These are phyloP conservation scores for Syngnathoides biaculeatus DNA, from an alignment of 2,113 vertebrate genomes.

Conservation along the genomic window DNA sequence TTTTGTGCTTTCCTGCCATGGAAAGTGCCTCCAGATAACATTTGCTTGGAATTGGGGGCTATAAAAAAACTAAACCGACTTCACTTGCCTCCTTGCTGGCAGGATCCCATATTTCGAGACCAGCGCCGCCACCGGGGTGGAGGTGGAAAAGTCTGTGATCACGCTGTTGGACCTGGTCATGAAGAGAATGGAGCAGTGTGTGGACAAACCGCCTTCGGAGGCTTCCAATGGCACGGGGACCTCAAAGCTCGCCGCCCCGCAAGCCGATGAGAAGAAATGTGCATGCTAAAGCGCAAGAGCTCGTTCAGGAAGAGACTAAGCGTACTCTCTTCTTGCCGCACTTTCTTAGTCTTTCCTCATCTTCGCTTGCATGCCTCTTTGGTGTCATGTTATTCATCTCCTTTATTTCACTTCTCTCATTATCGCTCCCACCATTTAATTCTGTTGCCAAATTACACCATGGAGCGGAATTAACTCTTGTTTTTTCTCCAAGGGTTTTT, in stretches of 20 bases:
- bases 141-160: conserved; percentile 86
- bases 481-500: conserved; percentile 37
- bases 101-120: conserved; percentile 95
- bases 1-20: too few relatives aligned
- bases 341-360: conserved; percentile 10
- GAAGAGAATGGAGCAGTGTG: conserved; percentile 94
- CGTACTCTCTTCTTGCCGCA: conserved; percentile 20
- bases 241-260: conserved; percentile 71
- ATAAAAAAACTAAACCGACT: background rate
- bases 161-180: conserved; percentile 93
- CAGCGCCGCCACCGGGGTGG: conserved; percentile 85
- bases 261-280: conserved; percentile 80
- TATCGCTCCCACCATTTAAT: background rate
- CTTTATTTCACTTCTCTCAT: conserved; percentile 1
- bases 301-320: conserved; percentile 30
- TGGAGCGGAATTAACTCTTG: conserved; percentile 11
- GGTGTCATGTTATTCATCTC: background rate
- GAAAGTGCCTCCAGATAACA: too few relatives aligned
- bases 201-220: conserved; percentile 80
- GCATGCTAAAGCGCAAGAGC: conserved; percentile 75
- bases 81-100: background rate
- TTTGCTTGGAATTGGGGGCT: too few relatives aligned
- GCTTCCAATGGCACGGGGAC: conserved; percentile 76
- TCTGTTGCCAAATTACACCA: conserved; percentile 3
- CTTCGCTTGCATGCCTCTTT: conserved; percentile 36